These are phyloP conservation scores for Pteria penguin DNA, from an alignment of 2,888 invertebrate genomes.

Conservation along the genomic window DNA sequence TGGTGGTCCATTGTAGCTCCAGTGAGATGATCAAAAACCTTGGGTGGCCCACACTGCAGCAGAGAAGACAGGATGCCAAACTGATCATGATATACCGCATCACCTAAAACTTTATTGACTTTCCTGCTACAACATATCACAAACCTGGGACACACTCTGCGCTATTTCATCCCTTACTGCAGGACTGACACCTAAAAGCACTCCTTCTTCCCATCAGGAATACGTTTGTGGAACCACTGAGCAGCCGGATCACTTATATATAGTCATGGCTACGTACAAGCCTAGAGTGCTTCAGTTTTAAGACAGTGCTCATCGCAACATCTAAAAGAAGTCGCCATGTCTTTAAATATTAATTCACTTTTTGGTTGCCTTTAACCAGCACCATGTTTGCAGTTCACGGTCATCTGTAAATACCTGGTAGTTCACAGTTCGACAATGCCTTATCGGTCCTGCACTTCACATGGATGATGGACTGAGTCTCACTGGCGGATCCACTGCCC, in stretches of 20 bases:
- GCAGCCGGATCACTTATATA: not conserved
- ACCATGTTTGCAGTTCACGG: not conserved
- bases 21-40: too few species aligned
- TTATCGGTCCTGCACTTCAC: not conserved
- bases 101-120: constrained; percentile 27
- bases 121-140: constrained; percentile 3
- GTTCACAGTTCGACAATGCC: too few species aligned
- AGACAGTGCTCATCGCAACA: not conserved
- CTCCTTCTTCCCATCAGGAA: constrained; percentile 16
- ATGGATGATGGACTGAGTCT: not conserved
- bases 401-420: not conserved
- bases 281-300: not conserved
- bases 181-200: constrained; percentile 11
- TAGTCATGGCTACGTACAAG: not conserved
- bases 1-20: too few species aligned
- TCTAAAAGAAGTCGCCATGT: not conserved
- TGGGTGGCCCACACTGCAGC: too few species aligned
- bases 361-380: not conserved
- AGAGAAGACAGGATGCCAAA: too few species aligned
- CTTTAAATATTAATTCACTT: not conserved
- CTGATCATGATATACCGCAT: too few species aligned
- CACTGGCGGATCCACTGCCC: too few species aligned
- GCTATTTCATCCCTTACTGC: constrained; percentile 17
- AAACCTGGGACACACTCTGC: constrained; percentile 9
- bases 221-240: constrained; percentile 17